phyloP scores from a whole-genome alignment of 2,113 vertebrate species.

The Engystomops pustulosus region DNA sequence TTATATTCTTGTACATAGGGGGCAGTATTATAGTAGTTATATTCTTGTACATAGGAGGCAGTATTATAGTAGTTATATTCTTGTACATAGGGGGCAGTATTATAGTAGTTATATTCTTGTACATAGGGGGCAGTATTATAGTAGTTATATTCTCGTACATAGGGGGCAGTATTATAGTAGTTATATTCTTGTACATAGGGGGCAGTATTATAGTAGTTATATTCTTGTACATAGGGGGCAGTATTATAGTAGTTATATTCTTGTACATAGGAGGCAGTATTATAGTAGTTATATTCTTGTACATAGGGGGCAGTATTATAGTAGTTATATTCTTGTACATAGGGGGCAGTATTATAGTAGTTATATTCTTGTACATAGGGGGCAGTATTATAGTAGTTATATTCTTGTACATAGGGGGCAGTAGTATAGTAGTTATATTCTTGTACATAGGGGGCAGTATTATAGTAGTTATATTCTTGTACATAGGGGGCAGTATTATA shows the following conservation, averaged over 20 bases:
- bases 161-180: slow-evolving; percentile 11
- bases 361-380: too few species aligned
- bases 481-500: not conserved
- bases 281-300: too few species aligned
- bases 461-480: slow-evolving; percentile 18
- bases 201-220: slow-evolving; percentile 10
- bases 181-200: slow-evolving; percentile 8
- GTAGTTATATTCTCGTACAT: slow-evolving; percentile 7
- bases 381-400: too few species aligned
- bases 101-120: slow-evolving; percentile 18
- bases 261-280: too few species aligned
- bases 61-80: slow-evolving; percentile 15
- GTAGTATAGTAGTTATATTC: slow-evolving; percentile 14
- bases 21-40: not conserved
- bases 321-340: too few species aligned
- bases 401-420: not conserved
- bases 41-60: not conserved
- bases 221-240: not conserved
- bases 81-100: not conserved
- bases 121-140: not conserved
- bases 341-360: too few species aligned
- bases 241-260: too few species aligned
- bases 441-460: not conserved
- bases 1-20: slow-evolving; percentile 7
- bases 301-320: too few species aligned